These are phyloP conservation scores for Enhydra lutris DNA, from an alignment of 2,113 vertebrate species.

Conservation along the genomic window DNA sequence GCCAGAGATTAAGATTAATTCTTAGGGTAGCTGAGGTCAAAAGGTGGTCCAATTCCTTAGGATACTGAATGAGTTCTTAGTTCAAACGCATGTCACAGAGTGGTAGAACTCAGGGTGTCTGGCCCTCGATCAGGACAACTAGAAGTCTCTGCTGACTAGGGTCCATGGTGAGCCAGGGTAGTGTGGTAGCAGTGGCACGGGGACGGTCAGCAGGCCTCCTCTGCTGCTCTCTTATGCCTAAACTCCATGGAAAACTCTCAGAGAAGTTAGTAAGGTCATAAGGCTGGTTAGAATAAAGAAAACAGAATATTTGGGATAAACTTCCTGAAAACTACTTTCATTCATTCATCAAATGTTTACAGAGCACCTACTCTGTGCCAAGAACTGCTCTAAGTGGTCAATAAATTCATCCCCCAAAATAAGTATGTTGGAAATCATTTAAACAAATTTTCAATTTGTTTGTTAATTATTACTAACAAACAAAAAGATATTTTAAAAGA, in stretches of 20 bases:
- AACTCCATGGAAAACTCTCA: neutral
- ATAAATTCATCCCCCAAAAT: neutral
- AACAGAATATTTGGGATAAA: neutral
- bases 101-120: neutral
- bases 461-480: too few species aligned
- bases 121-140: neutral
- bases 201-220: neutral
- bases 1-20: neutral
- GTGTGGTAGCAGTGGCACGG: neutral
- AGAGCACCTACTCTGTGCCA: neutral
- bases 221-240: neutral
- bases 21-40: neutral
- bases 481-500: conserved; percentile 29
- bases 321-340: conserved; percentile 26
- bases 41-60: neutral
- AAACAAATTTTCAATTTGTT: neutral
- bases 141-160: neutral
- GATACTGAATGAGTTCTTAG: neutral
- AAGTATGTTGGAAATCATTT: neutral
- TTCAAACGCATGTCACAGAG: neutral
- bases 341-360: conserved; percentile 18
- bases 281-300: neutral
- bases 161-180: neutral
- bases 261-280: neutral
- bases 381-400: neutral